Base-by-base conservation (phyloP, 2,888 invertebrate species). In the Tuta absoluta region DNA sequence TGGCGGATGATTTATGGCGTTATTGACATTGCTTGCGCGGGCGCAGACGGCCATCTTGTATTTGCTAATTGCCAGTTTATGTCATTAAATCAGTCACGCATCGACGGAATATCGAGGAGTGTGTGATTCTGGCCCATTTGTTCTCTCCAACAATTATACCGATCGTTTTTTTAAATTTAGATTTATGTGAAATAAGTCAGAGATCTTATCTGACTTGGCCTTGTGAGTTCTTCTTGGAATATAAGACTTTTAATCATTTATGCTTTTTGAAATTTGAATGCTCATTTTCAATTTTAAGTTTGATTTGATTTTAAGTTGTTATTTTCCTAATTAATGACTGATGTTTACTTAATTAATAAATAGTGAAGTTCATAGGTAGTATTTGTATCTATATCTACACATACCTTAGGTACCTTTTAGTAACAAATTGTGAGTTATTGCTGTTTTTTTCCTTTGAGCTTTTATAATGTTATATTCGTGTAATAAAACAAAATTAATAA, bases 11-110 rank as follows among this genome's bases (percentile, higher is more conserved):
- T 87, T 83, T 83, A 87, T 82, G 76, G 77, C 82, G 81, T 70
- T 86, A 87, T 87, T 87, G 87, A 87, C 88, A 87, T 81, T 84
- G 83, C 75, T 67, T 77, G 84, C 85, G 86, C 84, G 79, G 79
- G 81, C 83, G 82, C 81, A 69, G 72, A 77, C 83, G 74, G 90
- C 90, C 91, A 90, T 91, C 81, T 91, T 91, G 89, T 71, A 67
- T 71, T 76, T 71, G 80, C 82, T 86, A 87, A 88, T 89, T 87
- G 80, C 80, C 79, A 76, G 78, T 78, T 75, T 75, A 80, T 86
- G 87, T 87, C 86, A 84, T 85, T 86, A 84, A 80, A 87, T 87
- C 86, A 85, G 85, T 87, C 87, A 89, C 84, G 82, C 76, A 74
- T 79, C 75, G 75, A 71, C 71, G 49, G 64, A 67, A 72, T 68